phyloP scores from a whole-genome alignment of 2,797 vertebrate species.

The Sciurus carolinensis region DNA sequence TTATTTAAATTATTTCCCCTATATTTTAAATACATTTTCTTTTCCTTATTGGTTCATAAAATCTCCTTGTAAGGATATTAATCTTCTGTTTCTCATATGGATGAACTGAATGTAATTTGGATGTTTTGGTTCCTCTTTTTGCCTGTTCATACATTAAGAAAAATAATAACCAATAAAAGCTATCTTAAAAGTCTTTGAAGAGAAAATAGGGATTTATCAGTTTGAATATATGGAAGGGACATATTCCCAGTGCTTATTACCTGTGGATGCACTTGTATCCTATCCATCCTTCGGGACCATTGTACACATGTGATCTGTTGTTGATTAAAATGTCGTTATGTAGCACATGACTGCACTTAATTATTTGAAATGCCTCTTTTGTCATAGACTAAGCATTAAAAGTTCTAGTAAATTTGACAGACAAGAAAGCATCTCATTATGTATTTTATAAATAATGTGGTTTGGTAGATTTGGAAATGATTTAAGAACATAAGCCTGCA shows the following conservation, averaged over 20 bases:
- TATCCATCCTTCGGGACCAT: not conserved
- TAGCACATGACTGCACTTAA: not conserved
- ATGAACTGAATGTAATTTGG: not conserved
- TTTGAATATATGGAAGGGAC: not conserved
- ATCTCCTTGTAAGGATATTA: not conserved
- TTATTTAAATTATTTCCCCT: not conserved
- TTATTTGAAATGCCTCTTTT: slow-evolving; percentile 7
- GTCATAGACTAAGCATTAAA: not conserved
- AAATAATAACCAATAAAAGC: not conserved
- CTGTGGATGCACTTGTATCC: not conserved
- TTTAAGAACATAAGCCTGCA: not conserved
- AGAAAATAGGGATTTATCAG: not conserved
- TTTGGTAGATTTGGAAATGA: not conserved
- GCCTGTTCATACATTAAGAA: not conserved
- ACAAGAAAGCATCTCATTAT: slow-evolving; percentile 33
- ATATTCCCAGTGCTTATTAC: not conserved
- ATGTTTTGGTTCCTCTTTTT: not conserved
- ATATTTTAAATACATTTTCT: slow-evolving; percentile 3
- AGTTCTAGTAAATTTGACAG: not conserved
- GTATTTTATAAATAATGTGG: slow-evolving; percentile 13
- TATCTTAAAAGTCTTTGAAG: not conserved
- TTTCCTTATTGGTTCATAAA: not conserved
- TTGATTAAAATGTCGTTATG: too few relatives aligned
- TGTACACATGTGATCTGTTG: too few relatives aligned
- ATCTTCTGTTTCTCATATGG: not conserved